Evolutionary conservation across 2,113 vertebrate genomes (phyloP).

Genomic region (Campylomormyrus tamandua): DNA sequence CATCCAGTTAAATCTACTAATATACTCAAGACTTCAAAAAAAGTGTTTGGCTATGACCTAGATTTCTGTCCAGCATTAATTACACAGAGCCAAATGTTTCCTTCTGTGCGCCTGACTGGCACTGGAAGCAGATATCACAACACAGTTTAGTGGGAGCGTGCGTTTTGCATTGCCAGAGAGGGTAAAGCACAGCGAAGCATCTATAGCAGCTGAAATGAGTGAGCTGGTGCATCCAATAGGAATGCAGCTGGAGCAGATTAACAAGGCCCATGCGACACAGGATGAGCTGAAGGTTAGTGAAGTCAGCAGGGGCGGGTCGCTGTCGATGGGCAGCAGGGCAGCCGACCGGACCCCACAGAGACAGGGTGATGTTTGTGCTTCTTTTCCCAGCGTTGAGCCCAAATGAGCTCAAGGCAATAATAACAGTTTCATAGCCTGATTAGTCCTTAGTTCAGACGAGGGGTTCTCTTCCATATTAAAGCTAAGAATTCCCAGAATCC

Average conservation of each 20-base stretch:
- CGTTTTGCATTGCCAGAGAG: neutral
- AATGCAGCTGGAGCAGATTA: neutral
- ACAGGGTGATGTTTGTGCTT: neutral
- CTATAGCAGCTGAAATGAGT: neutral
- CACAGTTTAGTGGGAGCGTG: neutral
- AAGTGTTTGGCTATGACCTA: constrained; percentile 9
- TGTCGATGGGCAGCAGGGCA: neutral
- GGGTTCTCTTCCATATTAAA: neutral
- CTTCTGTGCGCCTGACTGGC: neutral
- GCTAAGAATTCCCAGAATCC: neutral
- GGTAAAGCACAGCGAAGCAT: neutral
- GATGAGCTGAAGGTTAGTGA: neutral
- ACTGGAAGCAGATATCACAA: neutral
- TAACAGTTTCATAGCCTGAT: neutral
- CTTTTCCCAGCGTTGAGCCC: neutral
- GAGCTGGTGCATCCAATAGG: neutral
- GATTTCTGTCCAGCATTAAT: constrained; percentile 14
- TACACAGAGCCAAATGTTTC: constrained; percentile 8
- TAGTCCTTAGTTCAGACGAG: neutral
- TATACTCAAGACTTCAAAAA: neutral
- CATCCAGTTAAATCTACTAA: neutral
- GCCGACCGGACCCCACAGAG: neutral
- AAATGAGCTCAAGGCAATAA: neutral
- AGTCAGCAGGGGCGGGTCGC: neutral
- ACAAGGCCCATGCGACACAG: neutral